phyloP scores from a whole-genome alignment of 2,888 invertebrate species.

The Caenorhabditis doughertyi region DNA sequence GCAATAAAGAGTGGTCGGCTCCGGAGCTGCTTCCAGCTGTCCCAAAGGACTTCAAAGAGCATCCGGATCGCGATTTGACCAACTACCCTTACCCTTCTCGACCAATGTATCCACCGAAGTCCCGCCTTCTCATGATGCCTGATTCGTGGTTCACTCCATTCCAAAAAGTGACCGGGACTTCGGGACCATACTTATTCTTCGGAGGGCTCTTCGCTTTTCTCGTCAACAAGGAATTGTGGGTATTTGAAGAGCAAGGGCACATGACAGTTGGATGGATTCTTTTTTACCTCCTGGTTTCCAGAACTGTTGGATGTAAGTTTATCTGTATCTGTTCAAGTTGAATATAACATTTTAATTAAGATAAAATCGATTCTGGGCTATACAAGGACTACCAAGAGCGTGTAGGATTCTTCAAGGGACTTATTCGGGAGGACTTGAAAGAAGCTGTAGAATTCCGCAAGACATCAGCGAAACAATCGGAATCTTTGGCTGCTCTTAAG shows the following conservation, averaged over 20 bases:
- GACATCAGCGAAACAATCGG: conserved; percentile 77
- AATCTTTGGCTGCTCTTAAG: conserved; percentile 78
- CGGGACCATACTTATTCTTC: conserved; percentile 94
- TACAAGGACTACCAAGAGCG: conserved; percentile 76
- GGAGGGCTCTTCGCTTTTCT: conserved; percentile 90
- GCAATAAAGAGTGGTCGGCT: conserved; percentile 78
- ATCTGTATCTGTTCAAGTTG: neutral
- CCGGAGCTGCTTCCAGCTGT: conserved; percentile 78
- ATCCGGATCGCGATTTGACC: conserved; percentile 87
- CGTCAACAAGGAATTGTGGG: conserved; percentile 94
- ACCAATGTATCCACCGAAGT: conserved; percentile 88
- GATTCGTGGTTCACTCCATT: conserved; percentile 96
- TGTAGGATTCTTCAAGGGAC: conserved; percentile 76
- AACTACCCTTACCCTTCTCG: conserved; percentile 89
- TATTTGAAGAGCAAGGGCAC: conserved; percentile 91
- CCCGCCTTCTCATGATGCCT: conserved; percentile 92
- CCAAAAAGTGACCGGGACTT: conserved; percentile 93
- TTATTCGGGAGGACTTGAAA: conserved; percentile 81
- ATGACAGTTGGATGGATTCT: conserved; percentile 80
- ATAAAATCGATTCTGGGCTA: conserved; percentile 75
- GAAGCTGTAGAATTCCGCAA: conserved; percentile 82
- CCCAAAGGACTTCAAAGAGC: conserved; percentile 83
- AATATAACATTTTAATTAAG: conserved; percentile 46
- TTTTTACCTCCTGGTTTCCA: conserved; percentile 78
- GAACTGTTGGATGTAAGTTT: conserved; percentile 76